A percentile compares a stretch with the other conserved stretches of the same genome.
These are phyloP conservation scores for Leptocoma aspasia DNA, from an alignment of 2,113 vertebrate genomes.

Conservation along the genomic window DNA sequence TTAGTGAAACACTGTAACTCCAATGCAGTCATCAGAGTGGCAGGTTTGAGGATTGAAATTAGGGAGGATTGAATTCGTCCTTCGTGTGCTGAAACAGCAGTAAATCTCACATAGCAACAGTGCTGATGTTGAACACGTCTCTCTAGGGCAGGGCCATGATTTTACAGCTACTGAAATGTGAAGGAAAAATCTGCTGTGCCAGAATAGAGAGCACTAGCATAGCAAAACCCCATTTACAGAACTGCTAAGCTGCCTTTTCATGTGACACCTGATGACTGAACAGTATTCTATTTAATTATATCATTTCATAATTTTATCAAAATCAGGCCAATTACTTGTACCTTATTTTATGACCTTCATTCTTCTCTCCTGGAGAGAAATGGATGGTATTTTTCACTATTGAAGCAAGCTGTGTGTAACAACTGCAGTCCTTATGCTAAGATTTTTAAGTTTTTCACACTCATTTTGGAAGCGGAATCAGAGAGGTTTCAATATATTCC, in stretches of 20 bases:
- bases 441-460: neutral
- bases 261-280: neutral
- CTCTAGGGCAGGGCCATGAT: neutral
- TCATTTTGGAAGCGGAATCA: neutral
- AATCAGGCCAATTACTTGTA: neutral
- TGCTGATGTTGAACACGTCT: neutral
- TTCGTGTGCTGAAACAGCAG: slow-evolving; percentile 35
- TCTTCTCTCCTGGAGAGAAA: neutral
- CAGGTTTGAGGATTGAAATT: neutral
- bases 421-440: neutral
- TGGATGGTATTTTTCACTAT: neutral
- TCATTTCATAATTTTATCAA: neutral
- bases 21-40: neutral
- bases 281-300: neutral
- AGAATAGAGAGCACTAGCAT: neutral
- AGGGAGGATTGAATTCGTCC: neutral
- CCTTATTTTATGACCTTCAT: neutral
- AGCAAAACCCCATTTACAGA: neutral
- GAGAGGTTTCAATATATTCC: neutral
- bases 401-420: neutral
- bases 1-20: neutral
- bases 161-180: neutral
- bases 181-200: neutral
- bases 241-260: neutral
- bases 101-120: neutral